phyloP scores from a whole-genome alignment of 2,888 invertebrate species.

The Habroteleia sp. region DNA sequence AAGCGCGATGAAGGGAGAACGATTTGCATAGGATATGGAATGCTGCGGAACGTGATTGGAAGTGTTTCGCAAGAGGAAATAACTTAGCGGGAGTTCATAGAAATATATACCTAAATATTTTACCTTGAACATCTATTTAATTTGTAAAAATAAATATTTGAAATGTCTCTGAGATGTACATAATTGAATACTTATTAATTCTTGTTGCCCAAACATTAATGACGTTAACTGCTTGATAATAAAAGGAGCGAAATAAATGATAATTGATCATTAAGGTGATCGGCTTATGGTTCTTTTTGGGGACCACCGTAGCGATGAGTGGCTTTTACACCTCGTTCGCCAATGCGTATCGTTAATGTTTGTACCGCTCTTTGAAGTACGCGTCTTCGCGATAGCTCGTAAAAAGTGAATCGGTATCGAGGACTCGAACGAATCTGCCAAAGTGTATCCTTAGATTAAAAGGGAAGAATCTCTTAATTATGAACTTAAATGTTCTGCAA shows the following conservation, averaged over 20 bases:
- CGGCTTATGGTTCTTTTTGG: no score
- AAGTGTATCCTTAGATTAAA: constrained; percentile 26
- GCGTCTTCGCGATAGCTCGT: constrained; percentile 22
- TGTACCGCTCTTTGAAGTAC: constrained; percentile 17
- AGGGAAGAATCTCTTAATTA: constrained; percentile 34
- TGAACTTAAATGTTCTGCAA: constrained; percentile 10
- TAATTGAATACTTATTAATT: no score
- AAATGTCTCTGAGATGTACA: no score
- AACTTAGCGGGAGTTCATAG: constrained; percentile 32
- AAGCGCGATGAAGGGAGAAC: constrained; percentile 36
- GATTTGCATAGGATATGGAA: constrained; percentile 60
- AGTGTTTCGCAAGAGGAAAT: constrained; percentile 46
- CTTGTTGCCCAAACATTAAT: no score
- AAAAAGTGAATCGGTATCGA: constrained; percentile 55
- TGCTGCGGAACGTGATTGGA: constrained; percentile 53
- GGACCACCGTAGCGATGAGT: constrained; percentile 39
- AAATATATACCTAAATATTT: constrained; percentile 23
- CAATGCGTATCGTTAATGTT: constrained; percentile 39
- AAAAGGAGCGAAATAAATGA: not conserved
- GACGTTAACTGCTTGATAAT: not conserved
- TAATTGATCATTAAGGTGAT: no score
- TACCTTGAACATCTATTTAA: constrained; percentile 10
- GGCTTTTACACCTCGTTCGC: constrained; percentile 40
- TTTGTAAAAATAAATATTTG: not conserved
- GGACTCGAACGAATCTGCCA: constrained; percentile 45